Evolutionary conservation across 2,797 vertebrate genomes (phyloP), one percentile per base, ranked within the genome.

Genomic region (Phoebastria nigripes): DNA sequence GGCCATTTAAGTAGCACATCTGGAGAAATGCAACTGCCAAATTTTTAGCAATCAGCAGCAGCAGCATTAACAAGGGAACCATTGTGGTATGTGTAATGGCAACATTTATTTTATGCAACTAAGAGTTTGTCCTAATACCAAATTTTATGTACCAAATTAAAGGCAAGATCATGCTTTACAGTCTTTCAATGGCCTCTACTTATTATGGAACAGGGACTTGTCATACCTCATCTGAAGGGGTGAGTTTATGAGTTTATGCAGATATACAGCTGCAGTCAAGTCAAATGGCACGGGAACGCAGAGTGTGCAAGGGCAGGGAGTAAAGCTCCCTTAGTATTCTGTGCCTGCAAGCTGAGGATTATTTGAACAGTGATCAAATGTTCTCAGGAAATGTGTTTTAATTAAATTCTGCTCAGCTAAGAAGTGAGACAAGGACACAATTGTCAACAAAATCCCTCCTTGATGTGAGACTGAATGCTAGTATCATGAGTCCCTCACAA

Each of bases 341-440:
- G 12, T 62, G 90, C 52, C 65, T 95, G 67, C 54, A 80, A 82
- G 39, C 55, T 63, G 35, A 49, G 67, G 14, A 46, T 89, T 82
- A 67, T 90, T 90, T 92, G 78, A 95, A 92, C 71, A 95, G 74
- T 63, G 52, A 77, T 90, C 74, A 66, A 87, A 82, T 94, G 89
- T 93, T 95, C 91, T 92, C 87, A 85, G 91, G 83, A 95, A 88
- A 92, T 41, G 51, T 15, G 19, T 86, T 96, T 92, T 93, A 94
- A 95, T 94, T 94, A 89, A 93, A 96, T 96, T 95, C 83, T 80
- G 56, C 74, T 96, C 92, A 93, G 72, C 84, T 94, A 69, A 89
- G 89, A 87, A 91, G 35, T 42, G 76, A 85, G 33, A 96, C 89
- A 93, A 95, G 89, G 78, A 58, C 56, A 83, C 79, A 83, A 28